Evolutionary conservation across 2,113 vertebrate species (phyloP).

Genomic region (Tragelaphus strepsiceros): DNA sequence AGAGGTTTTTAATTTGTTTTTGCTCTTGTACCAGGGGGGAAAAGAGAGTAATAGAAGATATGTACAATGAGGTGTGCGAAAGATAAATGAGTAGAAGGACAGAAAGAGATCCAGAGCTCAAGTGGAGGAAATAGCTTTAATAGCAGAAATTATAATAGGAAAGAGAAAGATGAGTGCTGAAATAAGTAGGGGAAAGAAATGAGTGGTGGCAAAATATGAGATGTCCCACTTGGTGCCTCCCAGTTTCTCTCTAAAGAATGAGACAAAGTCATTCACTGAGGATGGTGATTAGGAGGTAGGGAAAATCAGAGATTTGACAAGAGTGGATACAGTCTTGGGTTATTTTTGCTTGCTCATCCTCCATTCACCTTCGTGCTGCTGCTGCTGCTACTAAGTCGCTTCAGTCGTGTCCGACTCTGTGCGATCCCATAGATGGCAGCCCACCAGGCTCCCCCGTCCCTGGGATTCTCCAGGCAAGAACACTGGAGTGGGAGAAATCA

Average conservation of each 20-base stretch:
- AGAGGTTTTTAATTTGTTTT: neutral
- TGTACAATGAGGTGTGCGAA: neutral
- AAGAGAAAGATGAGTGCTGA: neutral
- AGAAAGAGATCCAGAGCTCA: neutral
- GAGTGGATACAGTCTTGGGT: neutral
- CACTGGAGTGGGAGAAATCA: neutral
- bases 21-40: neutral
- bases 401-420: too few relatives aligned
- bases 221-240: neutral
- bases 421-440: too few relatives aligned
- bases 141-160: neutral
- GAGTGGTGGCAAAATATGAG: neutral
- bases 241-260: neutral
- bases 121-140: neutral
- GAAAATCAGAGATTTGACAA: neutral
- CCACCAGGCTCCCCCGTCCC: too few relatives aligned
- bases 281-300: neutral
- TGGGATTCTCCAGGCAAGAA: too few relatives aligned
- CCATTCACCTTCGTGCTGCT: neutral
- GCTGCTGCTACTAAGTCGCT: too few relatives aligned
- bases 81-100: neutral
- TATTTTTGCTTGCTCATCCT: neutral
- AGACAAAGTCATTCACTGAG: neutral
- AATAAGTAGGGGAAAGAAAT: neutral
- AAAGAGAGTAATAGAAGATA: neutral